Conservation (phyloP, 2,113 vertebrate species). For the Arothron firmamentum region DNA sequence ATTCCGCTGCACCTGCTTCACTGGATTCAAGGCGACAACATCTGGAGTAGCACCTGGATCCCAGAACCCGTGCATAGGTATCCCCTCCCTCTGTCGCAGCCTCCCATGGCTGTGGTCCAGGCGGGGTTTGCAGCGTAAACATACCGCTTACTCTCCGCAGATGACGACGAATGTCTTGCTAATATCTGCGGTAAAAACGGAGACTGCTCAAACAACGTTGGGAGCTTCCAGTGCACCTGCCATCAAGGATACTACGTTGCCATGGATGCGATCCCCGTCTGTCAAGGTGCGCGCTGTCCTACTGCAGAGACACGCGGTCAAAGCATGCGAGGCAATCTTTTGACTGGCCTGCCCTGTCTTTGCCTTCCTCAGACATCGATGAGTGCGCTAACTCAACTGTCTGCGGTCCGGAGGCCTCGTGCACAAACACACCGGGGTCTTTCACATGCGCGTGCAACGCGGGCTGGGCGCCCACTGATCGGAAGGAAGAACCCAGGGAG, state of each 20-base stretch:
- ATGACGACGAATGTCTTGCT: conserved; percentile 49
- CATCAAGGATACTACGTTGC: neutral
- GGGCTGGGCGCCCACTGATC: conserved; percentile 18
- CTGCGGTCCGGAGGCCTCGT: conserved; percentile 43
- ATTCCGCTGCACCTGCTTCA: conserved; percentile 21
- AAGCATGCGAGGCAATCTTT: neutral
- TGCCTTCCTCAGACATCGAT: conserved; percentile 38
- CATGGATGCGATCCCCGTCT: neutral
- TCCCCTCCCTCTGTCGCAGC: neutral
- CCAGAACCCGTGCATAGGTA: conserved; percentile 34
- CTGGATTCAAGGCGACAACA: conserved; percentile 17
- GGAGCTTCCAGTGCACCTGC: conserved; percentile 40
- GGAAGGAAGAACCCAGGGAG: neutral
- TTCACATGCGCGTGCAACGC: conserved; percentile 22
- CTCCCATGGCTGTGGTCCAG: too few species aligned
- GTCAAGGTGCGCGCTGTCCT: conserved; percentile 43
- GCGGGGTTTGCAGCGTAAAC: too few species aligned
- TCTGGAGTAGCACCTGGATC: accelerated
- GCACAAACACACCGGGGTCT: conserved; percentile 40
- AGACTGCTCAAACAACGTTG: conserved; percentile 27
- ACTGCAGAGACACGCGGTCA: neutral
- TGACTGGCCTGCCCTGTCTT: neutral
- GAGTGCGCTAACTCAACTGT: conserved; percentile 40
- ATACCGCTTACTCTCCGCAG: conserved; percentile 4
- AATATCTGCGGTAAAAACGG: conserved; percentile 34